A percentile compares a stretch with the other conserved stretches of the same genome.
Conservation (phyloP, 1,140 invertebrate genomes). For the Lerema accius region DNA sequence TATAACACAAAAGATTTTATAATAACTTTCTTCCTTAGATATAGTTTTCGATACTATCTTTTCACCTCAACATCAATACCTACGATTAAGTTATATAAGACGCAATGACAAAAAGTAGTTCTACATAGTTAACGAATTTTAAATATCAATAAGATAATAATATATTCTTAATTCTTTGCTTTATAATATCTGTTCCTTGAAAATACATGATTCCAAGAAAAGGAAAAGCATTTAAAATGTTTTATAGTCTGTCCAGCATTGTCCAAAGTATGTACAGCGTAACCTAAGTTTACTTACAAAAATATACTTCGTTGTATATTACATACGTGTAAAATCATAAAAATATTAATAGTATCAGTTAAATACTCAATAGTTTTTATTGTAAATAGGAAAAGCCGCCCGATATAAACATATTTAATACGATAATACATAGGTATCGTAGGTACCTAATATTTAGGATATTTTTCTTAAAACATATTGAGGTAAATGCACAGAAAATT, state of each 20-base stretch:
- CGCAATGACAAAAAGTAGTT: too few species aligned
- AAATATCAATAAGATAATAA: neutral
- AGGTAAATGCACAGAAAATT: too few species aligned
- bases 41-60: too few species aligned
- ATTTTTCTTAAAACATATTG: too few species aligned
- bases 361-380: neutral
- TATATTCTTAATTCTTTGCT: neutral
- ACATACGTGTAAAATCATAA: conserved; percentile 4
- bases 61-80: neutral
- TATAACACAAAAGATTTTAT: conserved; percentile 6
- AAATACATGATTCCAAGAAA: conserved; percentile 18
- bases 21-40: too few species aligned
- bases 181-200: conserved; percentile 14
- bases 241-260: conserved; percentile 77
- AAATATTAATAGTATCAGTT: neutral
- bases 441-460: too few species aligned
- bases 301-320: conserved; percentile 11
- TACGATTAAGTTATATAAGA: too few species aligned
- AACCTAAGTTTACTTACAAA: conserved; percentile 28
- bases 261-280: conserved; percentile 44
- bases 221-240: conserved; percentile 38
- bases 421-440: neutral
- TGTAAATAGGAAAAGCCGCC: conserved; percentile 19
- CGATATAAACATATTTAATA: neutral
- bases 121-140: too few species aligned